Percentiles rank a stretch among this genome's conserved stretches.
Conservation (phyloP, 2,797 vertebrate genomes). For the Ispidina picta region DNA sequence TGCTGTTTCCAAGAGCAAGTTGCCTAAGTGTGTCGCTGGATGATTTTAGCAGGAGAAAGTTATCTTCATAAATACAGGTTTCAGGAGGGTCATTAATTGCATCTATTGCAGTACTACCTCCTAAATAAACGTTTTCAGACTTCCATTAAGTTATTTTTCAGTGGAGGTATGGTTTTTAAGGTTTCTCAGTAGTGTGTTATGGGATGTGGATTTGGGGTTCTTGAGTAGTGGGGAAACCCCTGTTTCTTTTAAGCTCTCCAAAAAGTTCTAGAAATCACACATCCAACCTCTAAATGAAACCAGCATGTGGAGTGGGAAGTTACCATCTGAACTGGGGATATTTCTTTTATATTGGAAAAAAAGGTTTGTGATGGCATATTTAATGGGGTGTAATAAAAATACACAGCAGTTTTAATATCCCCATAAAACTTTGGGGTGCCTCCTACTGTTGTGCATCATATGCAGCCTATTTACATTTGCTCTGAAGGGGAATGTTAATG, state of each 20-base stretch:
- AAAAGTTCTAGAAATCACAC: not conserved
- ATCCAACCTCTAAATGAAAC: not conserved
- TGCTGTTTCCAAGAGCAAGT: not conserved
- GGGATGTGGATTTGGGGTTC: not conserved
- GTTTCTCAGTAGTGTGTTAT: not conserved
- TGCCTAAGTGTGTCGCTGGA: not conserved
- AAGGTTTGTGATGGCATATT: not conserved
- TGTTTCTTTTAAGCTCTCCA: not conserved
- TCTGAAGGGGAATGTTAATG: not conserved
- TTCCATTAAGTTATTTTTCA: not conserved
- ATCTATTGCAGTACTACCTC: not conserved
- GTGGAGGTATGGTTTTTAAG: not conserved
- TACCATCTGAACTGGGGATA: not conserved
- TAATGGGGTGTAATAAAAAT: not conserved
- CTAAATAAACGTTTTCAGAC: not conserved
- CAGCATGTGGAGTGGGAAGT: accelerated
- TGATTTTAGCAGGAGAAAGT: not conserved
- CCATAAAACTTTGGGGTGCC: not conserved
- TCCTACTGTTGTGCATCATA: accelerated
- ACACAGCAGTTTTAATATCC: not conserved
- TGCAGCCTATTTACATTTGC: not conserved
- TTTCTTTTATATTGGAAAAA: not conserved
- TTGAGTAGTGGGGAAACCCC: not conserved
- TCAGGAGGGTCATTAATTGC: not conserved
- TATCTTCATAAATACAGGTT: not conserved